Percentiles rank a stretch among this genome's conserved stretches.
Evolutionary conservation across 2,888 invertebrate species (phyloP).

Genomic region (Hecatera dysodea): DNA sequence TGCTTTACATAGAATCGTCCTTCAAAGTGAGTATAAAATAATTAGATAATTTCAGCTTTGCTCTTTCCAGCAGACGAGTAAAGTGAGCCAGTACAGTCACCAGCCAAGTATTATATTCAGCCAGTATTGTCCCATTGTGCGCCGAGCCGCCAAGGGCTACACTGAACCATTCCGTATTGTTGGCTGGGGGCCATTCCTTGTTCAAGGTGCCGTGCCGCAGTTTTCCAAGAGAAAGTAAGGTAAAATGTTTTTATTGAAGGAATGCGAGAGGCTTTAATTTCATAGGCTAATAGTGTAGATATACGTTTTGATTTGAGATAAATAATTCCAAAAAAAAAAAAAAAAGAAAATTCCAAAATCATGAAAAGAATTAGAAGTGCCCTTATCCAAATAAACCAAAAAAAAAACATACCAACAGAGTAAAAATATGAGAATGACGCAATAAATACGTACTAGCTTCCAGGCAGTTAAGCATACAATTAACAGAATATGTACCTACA

Average conservation of each 20-base stretch:
- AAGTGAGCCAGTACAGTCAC: constrained; percentile 12
- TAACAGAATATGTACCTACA: neutral
- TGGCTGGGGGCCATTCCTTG: constrained; percentile 41
- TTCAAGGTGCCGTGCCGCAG: constrained; percentile 37
- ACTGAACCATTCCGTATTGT: constrained; percentile 39
- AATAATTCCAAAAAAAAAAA: too few species aligned
- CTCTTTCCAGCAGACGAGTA: constrained; percentile 11
- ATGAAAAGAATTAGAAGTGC: too few species aligned
- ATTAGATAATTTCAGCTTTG: constrained; percentile 1
- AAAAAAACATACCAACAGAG: neutral
- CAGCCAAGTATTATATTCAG: constrained; percentile 30
- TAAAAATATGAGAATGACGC: neutral
- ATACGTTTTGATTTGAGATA: neutral
- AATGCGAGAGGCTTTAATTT: constrained; percentile 8
- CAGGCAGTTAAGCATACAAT: neutral
- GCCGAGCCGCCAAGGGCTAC: constrained; percentile 36
- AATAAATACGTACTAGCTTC: neutral
- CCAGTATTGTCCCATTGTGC: constrained; percentile 44
- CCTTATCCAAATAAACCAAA: neutral
- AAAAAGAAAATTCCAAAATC: too few species aligned
- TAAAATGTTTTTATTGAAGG: neutral
- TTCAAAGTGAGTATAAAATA: neutral
- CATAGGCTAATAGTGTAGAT: neutral
- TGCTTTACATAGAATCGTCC: too few species aligned
- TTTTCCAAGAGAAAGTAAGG: constrained; percentile 3